These are phyloP conservation scores for Pseudorhombus dupliciocellatus DNA, from an alignment of 2,113 vertebrate species.

Conservation along the genomic window DNA sequence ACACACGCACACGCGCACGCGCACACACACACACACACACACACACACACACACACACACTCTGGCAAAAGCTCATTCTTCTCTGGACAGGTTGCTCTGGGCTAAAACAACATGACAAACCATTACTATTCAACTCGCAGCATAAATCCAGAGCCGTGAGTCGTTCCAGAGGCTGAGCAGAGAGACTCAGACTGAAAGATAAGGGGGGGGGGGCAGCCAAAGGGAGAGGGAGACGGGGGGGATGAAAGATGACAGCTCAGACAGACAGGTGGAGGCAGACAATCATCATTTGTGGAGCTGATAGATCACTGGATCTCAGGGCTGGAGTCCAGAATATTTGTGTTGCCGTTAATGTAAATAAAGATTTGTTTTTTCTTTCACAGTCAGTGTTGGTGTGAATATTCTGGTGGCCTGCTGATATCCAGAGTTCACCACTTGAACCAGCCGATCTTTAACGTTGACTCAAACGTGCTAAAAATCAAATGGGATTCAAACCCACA, in stretches of 20 bases:
- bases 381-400: not conserved
- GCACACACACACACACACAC: not conserved
- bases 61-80: constrained; percentile 9
- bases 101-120: constrained; percentile 42
- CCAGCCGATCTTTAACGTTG: not conserved
- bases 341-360: not conserved
- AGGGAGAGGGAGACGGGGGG: not conserved
- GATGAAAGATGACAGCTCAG: not conserved
- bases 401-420: not conserved
- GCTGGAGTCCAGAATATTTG: not conserved
- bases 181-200: constrained; percentile 18
- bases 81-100: constrained; percentile 31
- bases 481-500: constrained; percentile 24
- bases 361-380: no score
- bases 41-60: constrained; percentile 1
- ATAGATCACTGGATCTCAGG: not conserved
- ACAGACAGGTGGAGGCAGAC: constrained; percentile 26
- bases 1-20: not conserved
- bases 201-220: constrained; percentile 12
- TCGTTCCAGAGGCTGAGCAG: constrained; percentile 16
- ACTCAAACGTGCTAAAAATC: not conserved
- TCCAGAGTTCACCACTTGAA: not conserved
- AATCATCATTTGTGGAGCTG: no score
- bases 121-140: constrained; percentile 47
- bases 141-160: constrained; percentile 43